Evolutionary conservation across 2,113 vertebrate genomes (phyloP), one percentile per base, ranked within the genome.

Genomic region (Megaceryle torquata): DNA sequence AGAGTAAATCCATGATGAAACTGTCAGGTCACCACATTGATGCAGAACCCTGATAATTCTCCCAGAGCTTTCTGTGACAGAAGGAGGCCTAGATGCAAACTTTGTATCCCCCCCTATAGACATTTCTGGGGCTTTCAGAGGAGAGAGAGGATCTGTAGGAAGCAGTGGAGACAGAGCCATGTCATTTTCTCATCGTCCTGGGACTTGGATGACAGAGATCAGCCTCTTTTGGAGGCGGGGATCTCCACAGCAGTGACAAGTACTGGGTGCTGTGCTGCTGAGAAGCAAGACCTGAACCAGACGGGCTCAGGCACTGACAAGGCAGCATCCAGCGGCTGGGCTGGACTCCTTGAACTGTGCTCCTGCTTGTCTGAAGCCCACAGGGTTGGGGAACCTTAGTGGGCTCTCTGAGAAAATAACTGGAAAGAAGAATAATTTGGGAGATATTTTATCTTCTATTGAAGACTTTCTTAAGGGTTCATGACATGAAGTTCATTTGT

Each of bases 121-220:
- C 0, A 0, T 71, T 74, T 35, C 1, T 28, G 4, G 31, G 69
- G 26, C 39, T 87, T 15, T 17, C 26, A 64, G 43, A 20, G 39
- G 16, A n/a, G 15, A 59, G 37, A 74, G n/a, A 59, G n/a, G 28
- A 70, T 70, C 61, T 70, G 56, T 35, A 64, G 56, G 50, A 72
- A 74, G 39, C n/a, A 69, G 72, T 70, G 51, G 26, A 76, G 57
- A 46, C 31, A 80, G 59, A 84, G 7, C 28, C 17, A 2, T 21
- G 33, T 26, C 16, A 7, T 88, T 67, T 50, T 54, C 46, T 70
- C 10, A 14, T 35, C 44, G 13, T 53, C 31, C 22, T 22, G 41
- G 20, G 26, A 43, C 37, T 3, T 1, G 29, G 50, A 26, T 43
- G 33, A 37, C 6, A 26, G 41, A 31, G 15, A 22, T 6, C 37